Base-by-base conservation (phyloP, 2,113 vertebrate genomes). In the Suncus etruscus region DNA sequence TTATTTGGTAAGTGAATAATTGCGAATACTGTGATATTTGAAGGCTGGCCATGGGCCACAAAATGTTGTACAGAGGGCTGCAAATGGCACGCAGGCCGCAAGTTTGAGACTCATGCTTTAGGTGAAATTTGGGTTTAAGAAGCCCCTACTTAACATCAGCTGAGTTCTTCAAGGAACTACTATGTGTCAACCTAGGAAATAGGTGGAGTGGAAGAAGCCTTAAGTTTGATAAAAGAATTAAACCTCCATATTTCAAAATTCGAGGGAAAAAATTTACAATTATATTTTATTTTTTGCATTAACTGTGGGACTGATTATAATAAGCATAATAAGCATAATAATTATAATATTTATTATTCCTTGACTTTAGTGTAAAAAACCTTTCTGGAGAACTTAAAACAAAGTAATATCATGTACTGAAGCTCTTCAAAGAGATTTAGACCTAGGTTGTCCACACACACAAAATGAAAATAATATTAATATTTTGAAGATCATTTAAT, bases 351-450 rank as follows among this genome's bases (percentile, higher is more conserved):
- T 15, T 4, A n/a, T 39, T 11, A n/a, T 54, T 75, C 31, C 78
- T 32, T 20, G 87, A 65, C 24, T 3, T 15, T 73, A 27, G 24
- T 83, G 39, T 90, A 11, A 7, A 89, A 86, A 54, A 6, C 2
- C 65, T 27, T 73, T 32, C 6, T 85, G 72, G 47, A 86, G 4
- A 4, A 31, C 78, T 68, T 31, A 82, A 6, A 86, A 54, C 0
- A 93, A 29, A 20, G 1, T 31, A 93, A 18, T 66, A 76, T 58
- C 91, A 90, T 45, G 2, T 70, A 63, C 87, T 65, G 86, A 76
- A 81, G 77, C 31, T 32, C 47, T 89, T 29, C 20, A 86, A 93
- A 50, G n/a, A 65, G 76, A 48, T 14, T 8, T 58, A 95, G 32
- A 54, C 54, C 24, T 5, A 39, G 54, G 54, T 54, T 54, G 12